Evolutionary conservation across 2,888 invertebrate species (phyloP), one percentile per base, ranked within the genome.

Genomic region (Meteorus cinctellus): DNA sequence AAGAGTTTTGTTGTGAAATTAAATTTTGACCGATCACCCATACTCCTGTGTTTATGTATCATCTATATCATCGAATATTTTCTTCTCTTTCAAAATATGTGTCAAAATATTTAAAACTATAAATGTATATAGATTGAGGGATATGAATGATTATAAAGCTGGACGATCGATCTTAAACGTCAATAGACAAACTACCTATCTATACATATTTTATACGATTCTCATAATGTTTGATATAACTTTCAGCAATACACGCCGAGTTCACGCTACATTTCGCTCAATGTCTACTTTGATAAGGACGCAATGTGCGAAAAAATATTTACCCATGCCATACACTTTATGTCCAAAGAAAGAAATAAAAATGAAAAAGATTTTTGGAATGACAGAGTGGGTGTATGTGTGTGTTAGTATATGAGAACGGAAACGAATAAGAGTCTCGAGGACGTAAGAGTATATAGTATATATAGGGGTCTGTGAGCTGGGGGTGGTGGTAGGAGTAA

Each of bases 41-140:
- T 67, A 29, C 41, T 62, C 71, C 66, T 84, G 84, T 82, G 83
- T 81, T 80, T 59, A 27, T 24, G 31, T 69, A 55, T 69, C 45
- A 63, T 68, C 69, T 62, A 62, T 19, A 55, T 55, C 19, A 8
- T 24, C 19, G 8, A 55, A 55, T 19, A 55, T 55, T 19, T 55
- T 19, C 24, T n/a, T 24, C 19, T 55, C n/a, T 19, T 5, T 55
- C 19, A 5, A 8, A 55, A 55, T 19, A 19, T 55, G 4, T 55
- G 55, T 55, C 55, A 55, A 55, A 55, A 55, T 55, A 55, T 55
- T 55, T 55, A n/a, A 19, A 19, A 55, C 55, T 19, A 24, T 55
- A 19, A 19, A 55, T 55, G n/a, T 55, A 55, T 24, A 5, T 19
- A 2, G 41, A 41, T 41, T 12, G 2, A 41, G 41, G 41, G 41